Conservation (phyloP, 2,797 vertebrate genomes). For the Sparidentex hasta region DNA sequence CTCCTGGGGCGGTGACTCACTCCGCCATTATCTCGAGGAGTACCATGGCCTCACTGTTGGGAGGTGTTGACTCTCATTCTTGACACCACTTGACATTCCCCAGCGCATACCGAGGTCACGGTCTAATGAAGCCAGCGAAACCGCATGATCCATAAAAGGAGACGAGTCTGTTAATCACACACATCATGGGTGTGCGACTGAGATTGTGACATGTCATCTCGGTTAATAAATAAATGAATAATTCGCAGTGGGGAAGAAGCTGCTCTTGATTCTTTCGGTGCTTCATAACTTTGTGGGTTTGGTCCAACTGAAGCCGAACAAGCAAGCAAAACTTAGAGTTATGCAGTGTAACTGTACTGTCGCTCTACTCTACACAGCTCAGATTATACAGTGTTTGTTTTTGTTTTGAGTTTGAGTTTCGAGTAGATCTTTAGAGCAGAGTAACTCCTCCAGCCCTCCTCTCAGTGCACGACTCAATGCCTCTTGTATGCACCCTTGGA, state of each 20-base stretch:
- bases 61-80: background rate
- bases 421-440: background rate
- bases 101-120: background rate
- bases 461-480: background rate
- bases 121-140: background rate
- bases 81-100: background rate
- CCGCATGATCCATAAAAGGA: background rate
- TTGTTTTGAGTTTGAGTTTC: background rate
- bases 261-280: background rate
- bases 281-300: background rate
- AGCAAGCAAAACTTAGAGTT: background rate
- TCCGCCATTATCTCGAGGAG: background rate
- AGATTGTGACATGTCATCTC: background rate
- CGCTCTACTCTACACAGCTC: background rate
- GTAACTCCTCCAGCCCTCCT: background rate
- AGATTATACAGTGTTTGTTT: background rate
- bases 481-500: too few species aligned
- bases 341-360: background rate
- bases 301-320: background rate
- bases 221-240: background rate
- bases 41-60: background rate
- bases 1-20: background rate
- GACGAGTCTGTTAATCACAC: background rate
- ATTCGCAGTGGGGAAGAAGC: background rate
- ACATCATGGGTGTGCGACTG: background rate